These are phyloP conservation scores for Cantharis nigra DNA, from an alignment of 2,888 invertebrate species.

Conservation along the genomic window DNA sequence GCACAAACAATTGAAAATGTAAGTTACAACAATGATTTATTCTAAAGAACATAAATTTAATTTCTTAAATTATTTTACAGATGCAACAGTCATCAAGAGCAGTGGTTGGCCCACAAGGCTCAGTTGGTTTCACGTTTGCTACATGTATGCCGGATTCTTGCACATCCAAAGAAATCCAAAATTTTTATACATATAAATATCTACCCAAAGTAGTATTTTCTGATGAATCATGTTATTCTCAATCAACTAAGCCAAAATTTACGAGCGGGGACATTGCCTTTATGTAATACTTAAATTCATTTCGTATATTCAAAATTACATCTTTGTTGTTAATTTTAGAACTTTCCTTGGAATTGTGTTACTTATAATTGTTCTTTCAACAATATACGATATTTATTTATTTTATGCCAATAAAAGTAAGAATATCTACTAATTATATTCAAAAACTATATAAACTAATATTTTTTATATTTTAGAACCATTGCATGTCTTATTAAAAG, in stretches of 20 bases:
- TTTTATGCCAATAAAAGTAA: not conserved
- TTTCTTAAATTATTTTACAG: no score
- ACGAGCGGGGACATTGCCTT: not conserved
- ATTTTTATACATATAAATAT: not conserved
- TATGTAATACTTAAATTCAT: not conserved
- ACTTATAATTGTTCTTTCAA: not conserved
- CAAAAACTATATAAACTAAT: not conserved
- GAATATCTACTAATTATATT: not conserved
- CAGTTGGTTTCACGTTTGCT: not conserved
- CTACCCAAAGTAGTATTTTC: not conserved
- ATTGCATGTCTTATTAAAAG: not conserved
- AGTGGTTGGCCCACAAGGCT: not conserved
- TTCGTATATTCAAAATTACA: not conserved
- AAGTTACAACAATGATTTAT: no score
- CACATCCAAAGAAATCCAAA: not conserved
- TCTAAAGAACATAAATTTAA: no score
- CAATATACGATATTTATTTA: not conserved
- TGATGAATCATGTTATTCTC: not conserved
- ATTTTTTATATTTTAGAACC: not conserved
- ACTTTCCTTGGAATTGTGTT: not conserved
- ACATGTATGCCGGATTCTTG: not conserved
- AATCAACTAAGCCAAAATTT: not conserved
- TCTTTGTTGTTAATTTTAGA: not conserved
- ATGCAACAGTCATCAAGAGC: no score
- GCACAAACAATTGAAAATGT: not conserved